Base-by-base conservation (phyloP, 2,113 vertebrate genomes). In the Neolamprologus caudopunctatus region DNA sequence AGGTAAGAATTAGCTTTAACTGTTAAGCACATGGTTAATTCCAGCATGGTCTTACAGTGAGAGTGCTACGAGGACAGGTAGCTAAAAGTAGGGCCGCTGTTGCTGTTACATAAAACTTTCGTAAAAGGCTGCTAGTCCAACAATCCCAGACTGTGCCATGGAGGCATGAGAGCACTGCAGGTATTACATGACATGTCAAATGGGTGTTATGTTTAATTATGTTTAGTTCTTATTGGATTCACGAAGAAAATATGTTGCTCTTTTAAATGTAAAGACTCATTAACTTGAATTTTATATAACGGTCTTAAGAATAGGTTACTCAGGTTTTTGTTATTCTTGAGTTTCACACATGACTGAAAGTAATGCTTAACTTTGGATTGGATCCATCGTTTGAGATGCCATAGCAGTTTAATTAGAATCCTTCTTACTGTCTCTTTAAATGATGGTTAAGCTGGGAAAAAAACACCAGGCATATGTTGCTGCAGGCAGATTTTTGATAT, bases 101-200 rank as follows among this genome's bases (percentile, higher is more conserved):
- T 42, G 75, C 51, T 19, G 84, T 95, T 93, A 89, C 90, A 90
- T 95, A 91, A 94, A 95, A 82, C 83, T 55, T 40, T 81, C 81
- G 84, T 40, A 82, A 73, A 85, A 84, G 81, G 63, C 85, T 85
- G 61, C 87, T 84, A 81, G 71, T 24, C 21, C 33, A 84, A 17
- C 86, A 79, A 87, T 90, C 19, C 1, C 91, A 96, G 96, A 97
- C 2, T 54, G 33, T 58, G 57, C 5, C 85, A 42, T 90, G 51
- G 47, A 83, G 12, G 55, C 2, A 14, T 82, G 58, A 61, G 42
- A 66, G 7, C 71, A 68, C 82, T 37, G 33, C 35, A 50, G 53
- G 21, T 42, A 55, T 21, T 42, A 40, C 19, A 24, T 21, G n/a
- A 3, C 26, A 51, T 51, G 26, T 8, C 42, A 78, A 19, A 47